Base-by-base conservation (phyloP, 2,797 vertebrate genomes). In the Anguilla obscura region DNA sequence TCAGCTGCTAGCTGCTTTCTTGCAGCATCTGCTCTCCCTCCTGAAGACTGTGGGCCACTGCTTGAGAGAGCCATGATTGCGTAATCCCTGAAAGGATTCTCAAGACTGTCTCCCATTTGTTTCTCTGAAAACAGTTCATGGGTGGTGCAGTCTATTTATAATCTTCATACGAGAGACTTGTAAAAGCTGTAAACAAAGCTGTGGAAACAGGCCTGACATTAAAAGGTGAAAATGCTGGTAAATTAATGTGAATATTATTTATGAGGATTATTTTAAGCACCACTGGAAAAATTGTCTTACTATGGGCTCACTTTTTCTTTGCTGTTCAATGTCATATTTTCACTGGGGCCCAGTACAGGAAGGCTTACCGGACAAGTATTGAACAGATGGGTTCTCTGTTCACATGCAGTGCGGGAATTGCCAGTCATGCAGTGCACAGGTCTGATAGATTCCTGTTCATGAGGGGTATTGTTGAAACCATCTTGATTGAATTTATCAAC, bases 301-400 rank as follows among this genome's bases (percentile, higher is more conserved):
- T 16, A 18, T 6, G 74, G 36, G 18, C 33, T 36, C 33, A 40
- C 12, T 50, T 82, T 82, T 50, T 50, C 27, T 12, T 82, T n/a
- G 45, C 45, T 82, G 45, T n/a, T 82, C 45, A 50, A 50, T 48
- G 45, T 50, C 18, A 21, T n/a, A 82, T 82, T 48, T 82, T 82
- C 45, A 45, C 79, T 24, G 21, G 45, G 40, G 79, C 21, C 79
- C 79, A 82, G 21, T 24, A 50, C 79, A 82, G 40, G 79, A 82
- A 82, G 79, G 84, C 85, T 50, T 85, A 36, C 85, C 50, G 82
- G 87, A 84, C 90, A 90, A 87, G 88, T 91, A 90, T 50, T 84
- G 89, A 91, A 90, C 91, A 93, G 91, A 93, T 93, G 92, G 90
- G 76, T 27, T 71, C 91, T 84, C 89, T 89, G 89, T 90, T 89